A percentile compares a stretch with the other conserved stretches of the same genome.
Conservation (phyloP, 2,888 invertebrate genomes). For the Nasonia oneida region DNA sequence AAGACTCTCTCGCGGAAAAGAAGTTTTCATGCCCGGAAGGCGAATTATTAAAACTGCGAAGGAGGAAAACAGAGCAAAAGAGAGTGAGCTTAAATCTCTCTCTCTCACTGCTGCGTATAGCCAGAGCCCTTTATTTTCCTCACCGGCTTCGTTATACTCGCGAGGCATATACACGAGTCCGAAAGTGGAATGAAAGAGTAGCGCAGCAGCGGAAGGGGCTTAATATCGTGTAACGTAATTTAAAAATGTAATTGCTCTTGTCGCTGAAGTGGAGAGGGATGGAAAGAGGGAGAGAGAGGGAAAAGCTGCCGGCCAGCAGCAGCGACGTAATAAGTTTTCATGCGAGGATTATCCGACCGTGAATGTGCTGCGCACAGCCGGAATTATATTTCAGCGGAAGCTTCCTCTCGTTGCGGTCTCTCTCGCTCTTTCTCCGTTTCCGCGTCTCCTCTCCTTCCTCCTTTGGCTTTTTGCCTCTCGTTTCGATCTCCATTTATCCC, state of each 20-base stretch:
- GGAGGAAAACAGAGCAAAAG: conserved; percentile 8
- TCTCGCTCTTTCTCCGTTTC: conserved; percentile 26
- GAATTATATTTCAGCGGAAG: conserved; percentile 78
- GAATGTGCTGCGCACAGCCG: conserved; percentile 72
- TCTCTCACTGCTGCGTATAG: conserved; percentile 6
- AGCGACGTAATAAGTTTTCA: conserved; percentile 76
- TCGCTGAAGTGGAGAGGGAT: conserved; percentile 67
- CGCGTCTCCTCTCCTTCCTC: not conserved
- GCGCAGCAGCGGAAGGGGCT: conserved; percentile 64
- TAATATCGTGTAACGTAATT: conserved; percentile 78
- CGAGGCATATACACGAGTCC: conserved; percentile 19
- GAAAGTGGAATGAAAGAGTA: conserved; percentile 67
- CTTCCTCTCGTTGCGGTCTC: conserved; percentile 68
- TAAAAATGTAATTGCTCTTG: conserved; percentile 79
- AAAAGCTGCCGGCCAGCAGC: conserved; percentile 68
- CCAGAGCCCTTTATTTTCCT: conserved; percentile 42
- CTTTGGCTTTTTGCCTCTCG: conserved; percentile 50
- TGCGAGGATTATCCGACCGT: conserved; percentile 78
- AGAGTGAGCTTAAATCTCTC: conserved; percentile 52
- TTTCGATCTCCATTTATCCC: conserved; percentile 57
- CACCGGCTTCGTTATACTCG: conserved; percentile 10
- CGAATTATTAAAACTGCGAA: conserved; percentile 60
- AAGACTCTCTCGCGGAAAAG: conserved; percentile 59
- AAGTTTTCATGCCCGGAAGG: conserved; percentile 60
- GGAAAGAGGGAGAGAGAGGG: conserved; percentile 34